Conservation (phyloP, 2,888 invertebrate genomes). For the Drosophila yooni region DNA sequence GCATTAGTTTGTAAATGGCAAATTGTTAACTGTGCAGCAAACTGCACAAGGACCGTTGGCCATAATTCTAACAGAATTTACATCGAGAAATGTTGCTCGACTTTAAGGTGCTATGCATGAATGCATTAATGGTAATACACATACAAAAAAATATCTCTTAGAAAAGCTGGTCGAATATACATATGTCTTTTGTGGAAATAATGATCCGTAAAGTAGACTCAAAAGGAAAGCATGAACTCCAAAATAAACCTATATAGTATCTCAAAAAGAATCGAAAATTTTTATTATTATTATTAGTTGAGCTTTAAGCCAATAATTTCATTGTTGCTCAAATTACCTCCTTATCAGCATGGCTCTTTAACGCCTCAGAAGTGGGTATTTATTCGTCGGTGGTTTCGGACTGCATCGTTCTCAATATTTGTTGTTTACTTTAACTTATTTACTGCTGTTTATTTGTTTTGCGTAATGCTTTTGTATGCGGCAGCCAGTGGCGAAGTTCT, state of each 20-base stretch:
- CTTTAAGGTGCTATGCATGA: not conserved
- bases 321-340: too few relatives aligned
- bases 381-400: not conserved
- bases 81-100: not conserved
- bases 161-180: not conserved
- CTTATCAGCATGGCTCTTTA: not conserved
- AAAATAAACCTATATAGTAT: not conserved
- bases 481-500: not conserved
- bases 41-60: not conserved
- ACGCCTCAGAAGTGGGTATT: not conserved
- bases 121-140: not conserved
- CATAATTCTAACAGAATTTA: not conserved
- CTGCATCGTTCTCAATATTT: not conserved
- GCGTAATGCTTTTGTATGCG: not conserved
- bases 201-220: not conserved
- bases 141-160: not conserved
- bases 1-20: conserved; percentile 1
- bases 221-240: not conserved
- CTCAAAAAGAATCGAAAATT: not conserved
- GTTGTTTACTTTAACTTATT: conserved; percentile 7
- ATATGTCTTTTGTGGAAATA: not conserved
- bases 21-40: not conserved
- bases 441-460: conserved; percentile 4
- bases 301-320: not conserved
- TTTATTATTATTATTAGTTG: too few relatives aligned